Percentiles rank a stretch among this genome's conserved stretches.
phyloP scores from a whole-genome alignment of 2,888 invertebrate genomes.

The Antheraea assamensis region DNA sequence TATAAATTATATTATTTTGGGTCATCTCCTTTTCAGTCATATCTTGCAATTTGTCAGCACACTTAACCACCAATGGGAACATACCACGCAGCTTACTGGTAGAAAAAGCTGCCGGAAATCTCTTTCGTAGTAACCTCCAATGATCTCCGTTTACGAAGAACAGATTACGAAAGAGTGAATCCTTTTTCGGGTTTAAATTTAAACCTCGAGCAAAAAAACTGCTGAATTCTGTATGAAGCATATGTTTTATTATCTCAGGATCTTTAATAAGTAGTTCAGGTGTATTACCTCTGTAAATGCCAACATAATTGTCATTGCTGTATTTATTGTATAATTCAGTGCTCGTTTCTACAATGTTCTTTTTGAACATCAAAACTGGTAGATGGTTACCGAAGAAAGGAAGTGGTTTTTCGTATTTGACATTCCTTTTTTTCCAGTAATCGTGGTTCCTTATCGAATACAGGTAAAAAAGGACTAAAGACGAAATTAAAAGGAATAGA shows the following conservation, averaged over 20 bases:
- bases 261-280: constrained; percentile 47
- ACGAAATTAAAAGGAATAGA: constrained; percentile 18
- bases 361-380: constrained; percentile 25
- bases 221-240: constrained; percentile 42
- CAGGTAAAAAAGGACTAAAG: constrained; percentile 21
- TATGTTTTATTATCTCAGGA: constrained; percentile 43
- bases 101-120: constrained; percentile 44
- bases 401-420: constrained; percentile 30
- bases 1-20: constrained; percentile 25
- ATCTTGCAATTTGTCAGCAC: constrained; percentile 30
- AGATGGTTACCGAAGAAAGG: constrained; percentile 35
- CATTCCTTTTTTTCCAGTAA: constrained; percentile 31
- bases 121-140: constrained; percentile 35
- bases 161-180: constrained; percentile 47
- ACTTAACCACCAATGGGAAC: constrained; percentile 47
- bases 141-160: constrained; percentile 47
- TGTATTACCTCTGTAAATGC: constrained; percentile 37
- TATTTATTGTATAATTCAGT: constrained; percentile 39
- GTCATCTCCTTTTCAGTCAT: constrained; percentile 6
- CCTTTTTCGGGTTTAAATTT: constrained; percentile 35
- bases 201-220: constrained; percentile 44
- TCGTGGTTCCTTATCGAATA: constrained; percentile 30
- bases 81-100: constrained; percentile 48
- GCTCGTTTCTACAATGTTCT: constrained; percentile 23
- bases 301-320: constrained; percentile 44